Evolutionary conservation across 2,797 vertebrate genomes (phyloP).

Genomic region (Sebastes variabilis): DNA sequence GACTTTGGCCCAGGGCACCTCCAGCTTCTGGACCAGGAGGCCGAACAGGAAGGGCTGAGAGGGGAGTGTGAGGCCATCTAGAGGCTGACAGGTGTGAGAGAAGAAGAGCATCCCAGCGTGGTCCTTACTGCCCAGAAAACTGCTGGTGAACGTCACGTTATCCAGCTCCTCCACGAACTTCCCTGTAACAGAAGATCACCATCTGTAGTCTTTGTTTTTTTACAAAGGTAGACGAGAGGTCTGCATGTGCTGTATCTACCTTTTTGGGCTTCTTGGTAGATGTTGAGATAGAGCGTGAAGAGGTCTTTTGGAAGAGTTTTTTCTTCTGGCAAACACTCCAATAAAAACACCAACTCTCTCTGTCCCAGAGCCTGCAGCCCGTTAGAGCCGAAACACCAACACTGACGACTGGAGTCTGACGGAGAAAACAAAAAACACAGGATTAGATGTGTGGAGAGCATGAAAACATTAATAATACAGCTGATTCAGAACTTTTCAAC

Average conservation of each 20-base stretch:
- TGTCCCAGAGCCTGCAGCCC: conserved; percentile 94
- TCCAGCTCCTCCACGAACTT: conserved; percentile 90
- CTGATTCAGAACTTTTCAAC: too few relatives aligned
- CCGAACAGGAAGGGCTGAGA: conserved; percentile 88
- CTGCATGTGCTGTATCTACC: conserved; percentile 71
- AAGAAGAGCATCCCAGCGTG: conserved; percentile 95
- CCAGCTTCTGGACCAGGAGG: conserved; percentile 92
- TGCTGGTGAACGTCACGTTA: conserved; percentile 91
- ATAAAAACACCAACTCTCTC: conserved; percentile 90
- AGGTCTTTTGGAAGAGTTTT: conserved; percentile 89
- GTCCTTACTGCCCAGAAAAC: conserved; percentile 89
- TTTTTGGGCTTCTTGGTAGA: conserved; percentile 92
- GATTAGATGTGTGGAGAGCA: accelerated
- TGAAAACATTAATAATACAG: too few relatives aligned
- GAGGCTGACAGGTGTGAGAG: conserved; percentile 87
- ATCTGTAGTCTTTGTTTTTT: not conserved
- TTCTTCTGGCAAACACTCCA: conserved; percentile 89
- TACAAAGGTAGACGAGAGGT: too few relatives aligned
- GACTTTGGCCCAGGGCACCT: conserved; percentile 96
- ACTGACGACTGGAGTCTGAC: conserved; percentile 86
- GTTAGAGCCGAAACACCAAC: conserved; percentile 94
- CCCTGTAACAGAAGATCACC: conserved; percentile 74
- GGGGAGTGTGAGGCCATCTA: conserved; percentile 86
- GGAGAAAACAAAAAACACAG: not conserved
- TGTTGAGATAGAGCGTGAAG: conserved; percentile 87